Conservation (phyloP, 1,140 invertebrate genomes). For the Armadillidium nasatum region DNA sequence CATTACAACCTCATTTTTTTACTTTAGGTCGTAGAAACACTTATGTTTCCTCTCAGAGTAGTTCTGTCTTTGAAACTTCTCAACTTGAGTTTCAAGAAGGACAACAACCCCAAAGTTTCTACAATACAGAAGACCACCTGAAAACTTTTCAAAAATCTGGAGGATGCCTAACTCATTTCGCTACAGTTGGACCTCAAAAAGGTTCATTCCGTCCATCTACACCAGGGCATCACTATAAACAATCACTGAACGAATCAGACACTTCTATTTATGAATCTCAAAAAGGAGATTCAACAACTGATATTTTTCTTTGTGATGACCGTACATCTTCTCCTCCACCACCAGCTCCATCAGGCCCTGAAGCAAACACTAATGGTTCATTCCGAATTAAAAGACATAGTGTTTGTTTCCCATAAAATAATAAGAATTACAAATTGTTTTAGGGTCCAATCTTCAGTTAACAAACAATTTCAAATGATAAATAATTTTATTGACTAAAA, state of each 20-base stretch:
- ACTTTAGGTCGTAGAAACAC: conserved; percentile 38
- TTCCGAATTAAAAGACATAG: background rate
- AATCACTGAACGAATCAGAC: conserved; percentile 7
- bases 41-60: background rate
- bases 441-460: background rate
- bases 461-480: too few relatives aligned
- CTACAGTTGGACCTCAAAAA: conserved; percentile 23
- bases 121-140: background rate
- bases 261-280: conserved; percentile 14
- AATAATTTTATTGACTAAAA: background rate
- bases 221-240: conserved; percentile 23
- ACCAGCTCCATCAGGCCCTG: conserved; percentile 38
- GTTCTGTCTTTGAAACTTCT: background rate
- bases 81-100: background rate
- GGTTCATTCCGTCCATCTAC: conserved; percentile 24
- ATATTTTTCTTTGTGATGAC: conserved; percentile 40
- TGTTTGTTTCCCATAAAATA: background rate
- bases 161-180: background rate
- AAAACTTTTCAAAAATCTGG: background rate
- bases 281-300: conserved; percentile 30
- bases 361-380: background rate
- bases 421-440: background rate
- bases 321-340: conserved; percentile 39
- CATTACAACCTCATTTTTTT: conserved; percentile 39
- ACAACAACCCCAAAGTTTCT: background rate